Conservation (phyloP, 2,113 vertebrate species). For the Cryptotis parvus region DNA sequence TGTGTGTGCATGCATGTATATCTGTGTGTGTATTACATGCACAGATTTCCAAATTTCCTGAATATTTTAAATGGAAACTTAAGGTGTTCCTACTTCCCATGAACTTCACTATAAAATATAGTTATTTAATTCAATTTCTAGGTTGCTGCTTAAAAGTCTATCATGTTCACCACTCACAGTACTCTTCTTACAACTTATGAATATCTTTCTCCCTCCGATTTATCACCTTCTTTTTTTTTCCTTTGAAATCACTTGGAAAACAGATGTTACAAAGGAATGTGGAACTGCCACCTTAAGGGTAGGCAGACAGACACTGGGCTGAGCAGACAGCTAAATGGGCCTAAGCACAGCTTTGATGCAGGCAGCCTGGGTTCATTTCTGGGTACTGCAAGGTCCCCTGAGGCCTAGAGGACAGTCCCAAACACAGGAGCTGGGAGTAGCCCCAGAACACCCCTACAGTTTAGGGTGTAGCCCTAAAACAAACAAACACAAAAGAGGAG, state of each 20-base stretch:
- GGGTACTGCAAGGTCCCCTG: too few relatives aligned
- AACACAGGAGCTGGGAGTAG: too few relatives aligned
- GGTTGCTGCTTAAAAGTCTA: constrained; percentile 34
- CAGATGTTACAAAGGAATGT: constrained; percentile 46
- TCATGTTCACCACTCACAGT: background rate
- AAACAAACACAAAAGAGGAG: too few relatives aligned
- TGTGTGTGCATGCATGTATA: too few relatives aligned
- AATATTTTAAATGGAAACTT: background rate
- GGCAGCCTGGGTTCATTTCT: too few relatives aligned
- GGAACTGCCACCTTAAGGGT: constrained; percentile 57
- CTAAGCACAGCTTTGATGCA: too few relatives aligned
- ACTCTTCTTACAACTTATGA: background rate
- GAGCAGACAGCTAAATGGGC: too few relatives aligned
- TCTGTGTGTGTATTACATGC: background rate
- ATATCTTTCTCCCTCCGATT: constrained; percentile 61
- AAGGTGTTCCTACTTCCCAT: background rate
- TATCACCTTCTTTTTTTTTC: background rate
- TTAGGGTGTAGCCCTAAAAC: too few relatives aligned
- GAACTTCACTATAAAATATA: background rate
- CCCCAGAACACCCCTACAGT: too few relatives aligned
- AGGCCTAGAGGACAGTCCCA: too few relatives aligned
- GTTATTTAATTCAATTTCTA: constrained; percentile 34
- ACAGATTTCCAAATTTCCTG: background rate
- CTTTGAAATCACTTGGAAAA: constrained; percentile 64
- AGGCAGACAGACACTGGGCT: too few relatives aligned